Conservation (phyloP, 2,888 invertebrate species). For the Drosophila mettleri region DNA sequence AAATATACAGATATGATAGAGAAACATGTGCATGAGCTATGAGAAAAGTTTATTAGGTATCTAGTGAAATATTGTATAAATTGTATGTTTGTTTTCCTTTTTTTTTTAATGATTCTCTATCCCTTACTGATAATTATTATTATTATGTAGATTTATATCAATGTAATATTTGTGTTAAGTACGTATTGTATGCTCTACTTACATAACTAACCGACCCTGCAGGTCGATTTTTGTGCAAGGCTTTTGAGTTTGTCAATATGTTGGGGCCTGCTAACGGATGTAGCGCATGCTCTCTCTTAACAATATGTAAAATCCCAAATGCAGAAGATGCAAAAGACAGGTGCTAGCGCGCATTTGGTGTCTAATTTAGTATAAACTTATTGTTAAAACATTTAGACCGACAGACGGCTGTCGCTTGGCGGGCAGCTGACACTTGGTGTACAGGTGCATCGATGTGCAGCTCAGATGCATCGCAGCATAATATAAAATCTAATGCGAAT, state of each 20-base stretch:
- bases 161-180: background rate
- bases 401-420: slow-evolving; percentile 21
- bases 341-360: slow-evolving; percentile 40
- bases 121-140: background rate
- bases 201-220: background rate
- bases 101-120: background rate
- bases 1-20: too few relatives aligned
- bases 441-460: slow-evolving; percentile 53
- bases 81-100: background rate
- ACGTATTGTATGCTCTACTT: too few relatives aligned
- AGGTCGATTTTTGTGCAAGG: slow-evolving; percentile 1
- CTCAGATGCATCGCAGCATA: slow-evolving; percentile 31
- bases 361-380: slow-evolving; percentile 41
- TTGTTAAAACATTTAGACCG: slow-evolving; percentile 44
- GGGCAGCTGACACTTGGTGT: slow-evolving; percentile 55
- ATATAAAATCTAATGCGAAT: slow-evolving; percentile 24
- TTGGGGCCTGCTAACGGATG: background rate
- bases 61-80: too few relatives aligned
- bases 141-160: background rate
- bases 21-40: too few relatives aligned
- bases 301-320: slow-evolving; percentile 7
- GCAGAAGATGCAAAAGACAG: slow-evolving; percentile 33
- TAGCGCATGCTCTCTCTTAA: slow-evolving; percentile 12
- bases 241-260: slow-evolving; percentile 6
- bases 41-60: background rate